Base-by-base conservation (phyloP, 2,888 invertebrate genomes). In the Zygaena filipendulae region DNA sequence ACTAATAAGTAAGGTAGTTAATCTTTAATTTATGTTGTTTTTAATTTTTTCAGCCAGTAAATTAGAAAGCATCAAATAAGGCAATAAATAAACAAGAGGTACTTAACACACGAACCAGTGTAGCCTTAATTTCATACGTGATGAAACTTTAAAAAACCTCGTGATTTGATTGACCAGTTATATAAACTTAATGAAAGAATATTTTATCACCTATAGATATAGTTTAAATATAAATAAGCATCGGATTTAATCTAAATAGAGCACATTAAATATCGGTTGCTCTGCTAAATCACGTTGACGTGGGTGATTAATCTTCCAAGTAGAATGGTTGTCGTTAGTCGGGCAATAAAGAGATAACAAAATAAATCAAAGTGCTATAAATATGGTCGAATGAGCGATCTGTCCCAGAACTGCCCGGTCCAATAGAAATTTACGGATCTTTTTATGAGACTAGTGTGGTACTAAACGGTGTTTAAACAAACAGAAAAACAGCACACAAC, bases 361-460 rank as follows among this genome's bases (percentile, higher is more conserved):
- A 75, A 79, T 79, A 79, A 79, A 79, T 77, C 77, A 79, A 75
- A 75, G 47, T 45, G 61, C 68, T 61, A 72, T 79, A 75, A 79
- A 75, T 75, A 75, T 59, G 50, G 52, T 37, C 55, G 51, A 64
- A 74, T 69, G 72, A 74, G 60, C 64, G 66, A 74, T 74, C 72
- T 66, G 71, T 63, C 59, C 70, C 55, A 67, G 66, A 66, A 66
- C 59, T 59, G 66, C 63, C 66, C 53, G 52, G 51, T 59, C 43
- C 43, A 45, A 67, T 69, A 66, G 57, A 64, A 62, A 60, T 70
- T 71, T 71, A 72, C 71, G 62, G 52, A 69, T 60, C 62, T 58
- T 68, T 55, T 74, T 70, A 74, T 69, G 57, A 52, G 47, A 51
- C 58, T 59, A 50, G 56, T 55, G 59, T 59, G 55, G 58, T 61